Percentiles rank a stretch among this genome's conserved stretches.
These are phyloP conservation scores for Gallinago jamesoni DNA, from an alignment of 2,113 vertebrate species.

Conservation along the genomic window DNA sequence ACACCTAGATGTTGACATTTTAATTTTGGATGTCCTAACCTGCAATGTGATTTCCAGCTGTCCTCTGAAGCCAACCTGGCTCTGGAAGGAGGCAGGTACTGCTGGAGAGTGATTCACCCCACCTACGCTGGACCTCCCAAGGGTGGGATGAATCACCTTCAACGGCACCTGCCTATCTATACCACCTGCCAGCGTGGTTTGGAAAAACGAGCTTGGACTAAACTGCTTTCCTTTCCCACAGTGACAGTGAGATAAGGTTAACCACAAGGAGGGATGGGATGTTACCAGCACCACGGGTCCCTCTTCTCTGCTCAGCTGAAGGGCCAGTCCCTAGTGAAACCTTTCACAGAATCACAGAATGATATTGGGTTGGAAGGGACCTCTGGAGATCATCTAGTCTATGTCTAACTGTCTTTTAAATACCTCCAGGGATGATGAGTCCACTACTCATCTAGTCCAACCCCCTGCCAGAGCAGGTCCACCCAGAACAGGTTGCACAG, in stretches of 20 bases:
- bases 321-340: background rate
- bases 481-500: too few species aligned
- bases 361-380: too few species aligned
- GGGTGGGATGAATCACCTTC: slow-evolving; percentile 12
- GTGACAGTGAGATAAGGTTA: background rate
- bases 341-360: background rate
- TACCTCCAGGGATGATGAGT: too few species aligned
- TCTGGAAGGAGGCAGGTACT: background rate
- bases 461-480: too few species aligned
- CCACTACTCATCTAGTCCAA: too few species aligned
- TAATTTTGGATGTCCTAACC: background rate
- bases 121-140: slow-evolving; percentile 45
- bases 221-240: background rate
- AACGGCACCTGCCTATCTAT: background rate
- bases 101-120: slow-evolving; percentile 2
- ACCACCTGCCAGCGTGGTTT: background rate
- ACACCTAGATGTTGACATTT: background rate
- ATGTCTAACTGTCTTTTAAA: too few species aligned
- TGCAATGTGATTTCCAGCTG: background rate
- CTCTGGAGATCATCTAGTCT: too few species aligned
- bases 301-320: background rate
- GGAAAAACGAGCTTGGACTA: background rate
- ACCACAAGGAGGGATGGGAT: background rate
- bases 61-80: background rate
- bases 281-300: background rate